phyloP scores from a whole-genome alignment of 2,888 invertebrate species.

The Cosmia trapezina region DNA sequence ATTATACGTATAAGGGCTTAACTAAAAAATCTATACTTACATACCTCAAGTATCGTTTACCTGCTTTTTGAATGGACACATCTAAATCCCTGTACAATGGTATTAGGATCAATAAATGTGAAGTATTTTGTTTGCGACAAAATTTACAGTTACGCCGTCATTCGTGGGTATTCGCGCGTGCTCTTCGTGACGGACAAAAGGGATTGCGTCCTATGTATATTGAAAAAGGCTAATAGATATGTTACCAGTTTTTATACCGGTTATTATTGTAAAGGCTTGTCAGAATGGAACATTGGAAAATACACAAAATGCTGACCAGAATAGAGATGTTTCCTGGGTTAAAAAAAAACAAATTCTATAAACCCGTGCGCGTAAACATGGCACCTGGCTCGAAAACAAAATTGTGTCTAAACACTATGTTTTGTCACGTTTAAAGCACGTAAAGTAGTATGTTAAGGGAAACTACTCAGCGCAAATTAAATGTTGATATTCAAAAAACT shows the following conservation, averaged over 20 bases:
- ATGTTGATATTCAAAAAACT: too few species aligned
- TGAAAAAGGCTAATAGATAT: slow-evolving; percentile 51
- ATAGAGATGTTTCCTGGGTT: too few species aligned
- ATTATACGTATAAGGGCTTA: slow-evolving; percentile 74
- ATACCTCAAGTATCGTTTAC: slow-evolving; percentile 80
- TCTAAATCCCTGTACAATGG: slow-evolving; percentile 83
- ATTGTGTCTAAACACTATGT: too few species aligned
- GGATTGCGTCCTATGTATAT: slow-evolving; percentile 71
- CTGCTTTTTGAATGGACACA: slow-evolving; percentile 81
- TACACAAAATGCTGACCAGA: too few species aligned
- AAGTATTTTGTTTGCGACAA: slow-evolving; percentile 82
- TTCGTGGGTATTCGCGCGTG: slow-evolving; percentile 76
- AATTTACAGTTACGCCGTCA: slow-evolving; percentile 84
- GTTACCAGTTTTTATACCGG: slow-evolving; percentile 45
- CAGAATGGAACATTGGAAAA: neutral
- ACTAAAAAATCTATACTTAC: slow-evolving; percentile 72
- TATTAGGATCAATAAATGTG: slow-evolving; percentile 79
- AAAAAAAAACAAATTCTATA: too few species aligned
- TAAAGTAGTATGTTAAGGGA: too few species aligned
- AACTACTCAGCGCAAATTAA: too few species aligned
- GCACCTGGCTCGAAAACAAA: too few species aligned
- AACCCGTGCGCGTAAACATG: too few species aligned
- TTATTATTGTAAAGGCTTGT: slow-evolving; percentile 49
- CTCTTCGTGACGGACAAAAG: slow-evolving; percentile 70
- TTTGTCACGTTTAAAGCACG: too few species aligned